Evolutionary conservation across 23 tunicate genomes (phyloP).

Genomic region (Ciona savignyi): DNA sequence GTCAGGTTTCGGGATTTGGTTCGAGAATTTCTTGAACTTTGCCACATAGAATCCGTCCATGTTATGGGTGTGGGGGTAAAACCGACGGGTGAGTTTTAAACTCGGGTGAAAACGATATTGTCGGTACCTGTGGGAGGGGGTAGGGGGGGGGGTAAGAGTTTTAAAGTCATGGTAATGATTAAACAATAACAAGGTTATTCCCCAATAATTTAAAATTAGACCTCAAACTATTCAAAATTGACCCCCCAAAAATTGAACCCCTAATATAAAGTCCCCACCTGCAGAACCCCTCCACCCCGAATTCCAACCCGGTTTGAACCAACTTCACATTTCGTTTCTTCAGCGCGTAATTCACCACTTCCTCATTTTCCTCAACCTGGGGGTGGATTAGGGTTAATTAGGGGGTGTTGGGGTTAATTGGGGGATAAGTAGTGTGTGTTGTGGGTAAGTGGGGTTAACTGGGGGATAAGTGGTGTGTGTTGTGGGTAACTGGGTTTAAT

Average conservation of each 20-base stretch:
- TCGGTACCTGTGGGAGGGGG: slow-evolving; percentile 41
- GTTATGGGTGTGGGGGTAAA: slow-evolving; percentile 95
- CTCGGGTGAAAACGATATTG: slow-evolving; percentile 80
- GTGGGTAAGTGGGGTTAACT: too few species aligned
- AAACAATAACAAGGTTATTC: too few species aligned
- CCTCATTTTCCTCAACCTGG: slow-evolving; percentile 97
- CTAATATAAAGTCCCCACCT: too few species aligned
- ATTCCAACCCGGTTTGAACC: slow-evolving; percentile 82
- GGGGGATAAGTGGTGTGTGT: too few species aligned
- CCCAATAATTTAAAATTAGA: too few species aligned
- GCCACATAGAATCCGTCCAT: slow-evolving; percentile 99
- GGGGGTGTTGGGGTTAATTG: too few species aligned
- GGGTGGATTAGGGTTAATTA: too few species aligned
- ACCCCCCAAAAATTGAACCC: too few species aligned
- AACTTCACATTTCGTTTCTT: slow-evolving; percentile 79
- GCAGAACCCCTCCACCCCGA: slow-evolving; percentile 86
- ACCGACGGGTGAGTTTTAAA: slow-evolving; percentile 73
- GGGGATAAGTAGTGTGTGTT: too few species aligned
- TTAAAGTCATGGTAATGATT: too few species aligned
- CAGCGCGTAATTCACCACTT: slow-evolving; percentile 92
- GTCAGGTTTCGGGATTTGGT: slow-evolving; percentile 54
- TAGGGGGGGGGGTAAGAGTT: neutral
- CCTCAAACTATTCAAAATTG: too few species aligned
- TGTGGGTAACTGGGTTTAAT: too few species aligned
- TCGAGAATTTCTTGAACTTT: slow-evolving; percentile 92